Evolutionary conservation across 2,888 invertebrate species (phyloP).

Genomic region (Eupithecia dodoneata): DNA sequence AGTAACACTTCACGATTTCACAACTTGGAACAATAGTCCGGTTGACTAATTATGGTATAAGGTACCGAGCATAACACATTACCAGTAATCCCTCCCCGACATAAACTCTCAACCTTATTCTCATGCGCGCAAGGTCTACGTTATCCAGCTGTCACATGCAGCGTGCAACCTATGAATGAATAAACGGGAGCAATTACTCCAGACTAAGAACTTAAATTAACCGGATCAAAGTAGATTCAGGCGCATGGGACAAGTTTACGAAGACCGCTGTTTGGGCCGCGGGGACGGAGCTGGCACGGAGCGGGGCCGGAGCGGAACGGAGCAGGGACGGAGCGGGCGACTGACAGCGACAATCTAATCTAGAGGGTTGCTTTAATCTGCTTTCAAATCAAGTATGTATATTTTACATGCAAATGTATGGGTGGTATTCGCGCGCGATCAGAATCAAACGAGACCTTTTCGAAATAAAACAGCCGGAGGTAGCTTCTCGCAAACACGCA

Average conservation of each 20-base stretch:
- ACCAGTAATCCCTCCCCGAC: not conserved
- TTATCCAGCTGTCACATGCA: slow-evolving; percentile 24
- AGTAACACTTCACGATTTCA: no score
- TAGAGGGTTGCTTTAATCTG: not conserved
- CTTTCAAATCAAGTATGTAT: not conserved
- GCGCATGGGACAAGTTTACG: slow-evolving; percentile 25
- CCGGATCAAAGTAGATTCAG: slow-evolving; percentile 33
- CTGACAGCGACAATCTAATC: not conserved
- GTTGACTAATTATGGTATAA: no score
- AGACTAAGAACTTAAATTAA: slow-evolving; percentile 40
- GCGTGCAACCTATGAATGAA: slow-evolving; percentile 38
- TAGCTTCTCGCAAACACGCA: no score
- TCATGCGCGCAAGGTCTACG: not conserved
- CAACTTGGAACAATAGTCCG: no score
- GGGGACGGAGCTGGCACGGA: not conserved
- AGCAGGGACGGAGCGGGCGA: not conserved
- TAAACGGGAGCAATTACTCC: slow-evolving; percentile 40
- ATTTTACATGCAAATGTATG: not conserved
- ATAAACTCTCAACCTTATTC: not conserved
- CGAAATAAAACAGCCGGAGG: no score
- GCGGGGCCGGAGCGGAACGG: no score
- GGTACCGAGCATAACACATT: not conserved
- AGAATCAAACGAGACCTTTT: not conserved
- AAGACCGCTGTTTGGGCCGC: slow-evolving; percentile 9
- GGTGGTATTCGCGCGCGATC: not conserved